Evolutionary conservation across 2,113 vertebrate species (phyloP), one percentile per base, ranked within the genome.

Genomic region (Spilogale gracilis): DNA sequence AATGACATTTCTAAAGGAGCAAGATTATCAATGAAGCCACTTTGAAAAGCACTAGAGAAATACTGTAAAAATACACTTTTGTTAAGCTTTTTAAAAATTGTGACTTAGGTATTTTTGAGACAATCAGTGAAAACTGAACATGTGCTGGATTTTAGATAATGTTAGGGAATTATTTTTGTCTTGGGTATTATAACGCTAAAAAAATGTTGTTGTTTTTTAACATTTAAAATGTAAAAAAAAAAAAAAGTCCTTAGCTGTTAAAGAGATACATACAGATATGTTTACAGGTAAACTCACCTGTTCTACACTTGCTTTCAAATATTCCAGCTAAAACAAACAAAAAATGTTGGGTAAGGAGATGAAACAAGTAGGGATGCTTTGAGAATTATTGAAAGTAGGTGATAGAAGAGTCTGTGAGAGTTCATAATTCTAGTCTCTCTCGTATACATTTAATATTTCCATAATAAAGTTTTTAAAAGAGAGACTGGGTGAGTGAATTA

Each of bases 271-370:
- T 13, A 78, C 38, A 10, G 13, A 71, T 17, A 27, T 60, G 4
- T 74, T 86, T 71, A 84, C 8, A 84, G 17, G 78, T 71, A 78
- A 91, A 88, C 13, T 38, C 71, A 92, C 6, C 43, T 23, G 16
- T 80, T 94, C 6, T 85, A 13, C 30, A 91, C 32, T 91, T 79
- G n/a, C 27, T 50, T 89, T 78, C 96, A 95, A 93, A 87, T 63
- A 83, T 6, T 85, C 5, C 12, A 83, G 67, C 6, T 78, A 73
- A 97, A 96, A 96, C n/a, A 58, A 91, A 92, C 32, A 80, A 94
- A 58, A 76, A 80, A 80, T 56, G 17, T 45, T 54, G 50, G 9
- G 32, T 92, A 16, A 20, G 60, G 8, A 96, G 32, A 96, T 69
- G 20, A 92, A 95, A 81, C 23, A 90, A 95, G 16, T 81, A 93